Conservation (phyloP, 2,113 vertebrate species). For the Gopherus evgoodei region DNA sequence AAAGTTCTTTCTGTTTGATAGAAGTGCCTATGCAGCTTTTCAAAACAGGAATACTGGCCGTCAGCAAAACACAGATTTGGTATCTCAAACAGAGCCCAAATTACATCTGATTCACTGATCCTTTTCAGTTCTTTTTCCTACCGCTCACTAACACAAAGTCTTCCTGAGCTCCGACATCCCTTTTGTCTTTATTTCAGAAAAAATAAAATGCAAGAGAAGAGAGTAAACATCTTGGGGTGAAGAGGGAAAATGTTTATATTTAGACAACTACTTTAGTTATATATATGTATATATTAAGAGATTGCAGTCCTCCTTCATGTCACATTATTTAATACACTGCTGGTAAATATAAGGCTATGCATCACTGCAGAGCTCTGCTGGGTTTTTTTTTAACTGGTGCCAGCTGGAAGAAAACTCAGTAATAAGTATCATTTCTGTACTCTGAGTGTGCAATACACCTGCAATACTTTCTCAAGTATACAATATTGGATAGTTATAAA, state of each 20-base stretch:
- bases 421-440: conserved; percentile 64
- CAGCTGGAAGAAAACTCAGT: conserved; percentile 58
- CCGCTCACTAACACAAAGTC: conserved; percentile 83
- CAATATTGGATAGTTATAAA: conserved; percentile 48
- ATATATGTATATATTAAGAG: conserved; percentile 2
- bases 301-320: not conserved
- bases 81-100: conserved; percentile 88
- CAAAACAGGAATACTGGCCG: conserved; percentile 78
- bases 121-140: conserved; percentile 85
- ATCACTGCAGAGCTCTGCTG: conserved; percentile 26
- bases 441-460: conserved; percentile 36
- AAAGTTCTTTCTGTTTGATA: conserved; percentile 78
- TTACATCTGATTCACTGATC: conserved; percentile 94
- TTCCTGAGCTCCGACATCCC: conserved; percentile 79
- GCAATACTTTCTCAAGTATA: conserved; percentile 53
- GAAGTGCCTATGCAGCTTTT: conserved; percentile 83
- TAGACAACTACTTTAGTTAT: conserved; percentile 43
- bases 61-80: conserved; percentile 92
- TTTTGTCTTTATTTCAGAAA: conserved; percentile 84
- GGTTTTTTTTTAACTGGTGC: conserved; percentile 38
- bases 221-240: conserved; percentile 64
- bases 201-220: conserved; percentile 77
- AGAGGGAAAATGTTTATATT: conserved; percentile 43
- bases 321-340: conserved; percentile 22
- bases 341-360: conserved; percentile 6